These are phyloP conservation scores for Salvelinus sp. DNA, from an alignment of 2,113 vertebrate species.

Conservation along the genomic window DNA sequence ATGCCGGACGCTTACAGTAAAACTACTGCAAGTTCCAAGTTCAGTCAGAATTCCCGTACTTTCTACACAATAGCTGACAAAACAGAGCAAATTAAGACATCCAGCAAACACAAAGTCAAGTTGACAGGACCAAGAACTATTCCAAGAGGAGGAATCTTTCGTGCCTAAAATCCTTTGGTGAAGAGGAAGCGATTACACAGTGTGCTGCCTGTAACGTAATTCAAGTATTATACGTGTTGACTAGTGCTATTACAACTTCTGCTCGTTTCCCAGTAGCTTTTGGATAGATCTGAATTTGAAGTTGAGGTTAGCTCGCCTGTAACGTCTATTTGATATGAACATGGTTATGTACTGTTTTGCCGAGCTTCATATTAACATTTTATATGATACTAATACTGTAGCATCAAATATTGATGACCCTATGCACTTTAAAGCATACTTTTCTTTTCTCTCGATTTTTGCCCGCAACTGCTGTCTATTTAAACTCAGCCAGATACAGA, in stretches of 20 bases:
- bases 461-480: no score
- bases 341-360: no score
- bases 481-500: no score
- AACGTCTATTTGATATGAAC: no score
- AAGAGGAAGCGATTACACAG: conserved; percentile 62
- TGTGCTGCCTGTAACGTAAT: conserved; percentile 65
- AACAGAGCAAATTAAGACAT: conserved; percentile 48
- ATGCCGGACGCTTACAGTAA: not conserved
- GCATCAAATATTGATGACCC: no score
- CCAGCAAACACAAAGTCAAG: conserved; percentile 42
- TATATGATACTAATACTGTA: no score
- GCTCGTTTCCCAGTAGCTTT: not conserved
- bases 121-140: conserved; percentile 44
- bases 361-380: no score
- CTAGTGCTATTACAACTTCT: conserved; percentile 1
- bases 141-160: conserved; percentile 53
- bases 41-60: not conserved
- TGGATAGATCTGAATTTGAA: no score
- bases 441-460: no score
- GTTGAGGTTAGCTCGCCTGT: no score
- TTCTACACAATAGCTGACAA: not conserved
- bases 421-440: no score
- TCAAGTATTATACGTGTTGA: conserved; percentile 40
- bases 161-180: conserved; percentile 63
- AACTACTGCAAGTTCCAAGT: not conserved